phyloP scores from a whole-genome alignment of 37 sponge, comb jelly and placozoan species.

The Aplysina aerophoba region DNA sequence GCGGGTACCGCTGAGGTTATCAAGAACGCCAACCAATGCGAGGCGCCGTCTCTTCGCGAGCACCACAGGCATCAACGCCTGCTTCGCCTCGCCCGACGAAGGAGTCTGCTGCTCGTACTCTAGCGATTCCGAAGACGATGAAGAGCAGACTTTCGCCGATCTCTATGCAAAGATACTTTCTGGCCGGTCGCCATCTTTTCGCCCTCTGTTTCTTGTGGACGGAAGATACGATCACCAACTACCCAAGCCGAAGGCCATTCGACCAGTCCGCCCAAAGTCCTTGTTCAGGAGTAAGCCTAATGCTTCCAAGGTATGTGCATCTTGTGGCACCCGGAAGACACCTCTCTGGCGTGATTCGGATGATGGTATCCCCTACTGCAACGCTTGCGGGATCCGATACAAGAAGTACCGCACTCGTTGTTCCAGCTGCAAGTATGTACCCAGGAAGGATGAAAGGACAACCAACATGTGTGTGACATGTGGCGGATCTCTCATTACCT shows the following conservation, averaged over 20 bases:
- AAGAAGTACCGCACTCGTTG: constrained; percentile 74
- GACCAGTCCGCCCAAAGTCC: background rate
- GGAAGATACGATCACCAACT: background rate
- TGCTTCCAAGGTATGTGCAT: constrained; percentile 71
- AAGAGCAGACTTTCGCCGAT: background rate
- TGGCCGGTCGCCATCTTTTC: background rate
- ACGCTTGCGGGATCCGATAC: constrained; percentile 86
- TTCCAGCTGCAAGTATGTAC: constrained; percentile 64
- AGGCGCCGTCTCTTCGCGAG: no score
- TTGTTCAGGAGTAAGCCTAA: background rate
- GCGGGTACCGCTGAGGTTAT: no score
- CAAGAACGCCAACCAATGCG: no score
- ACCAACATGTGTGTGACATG: constrained; percentile 29
- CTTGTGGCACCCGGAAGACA: constrained; percentile 80
- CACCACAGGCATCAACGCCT: no score
- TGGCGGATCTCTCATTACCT: constrained; percentile 13
- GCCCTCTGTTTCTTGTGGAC: background rate
- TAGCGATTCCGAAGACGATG: background rate
- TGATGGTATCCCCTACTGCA: constrained; percentile 86
- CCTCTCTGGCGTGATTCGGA: constrained; percentile 87
- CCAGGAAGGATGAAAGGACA: constrained; percentile 74
- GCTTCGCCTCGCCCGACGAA: constrained; percentile 10
- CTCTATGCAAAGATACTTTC: background rate
- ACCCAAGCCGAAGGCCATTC: background rate
- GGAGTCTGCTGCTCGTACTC: background rate